Base-by-base conservation (phyloP, 2,113 vertebrate genomes). In the Danio rerio region DNA sequence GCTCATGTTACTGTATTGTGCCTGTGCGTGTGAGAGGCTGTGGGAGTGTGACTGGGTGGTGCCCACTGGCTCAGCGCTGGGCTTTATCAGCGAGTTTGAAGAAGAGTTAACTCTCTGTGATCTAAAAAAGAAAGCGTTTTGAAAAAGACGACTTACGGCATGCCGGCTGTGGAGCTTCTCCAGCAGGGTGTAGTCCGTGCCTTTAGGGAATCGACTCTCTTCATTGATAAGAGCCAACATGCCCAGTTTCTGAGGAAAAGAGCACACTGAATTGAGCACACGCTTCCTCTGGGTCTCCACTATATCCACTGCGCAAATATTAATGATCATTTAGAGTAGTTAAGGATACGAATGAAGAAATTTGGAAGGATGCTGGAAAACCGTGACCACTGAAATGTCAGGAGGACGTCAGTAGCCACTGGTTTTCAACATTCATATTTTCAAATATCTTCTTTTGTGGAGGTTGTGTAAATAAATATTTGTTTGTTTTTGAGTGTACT, bases 161-260 rank as follows among this genome's bases (percentile, higher is more conserved):
- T 97, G 96, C 82, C 96, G 94, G 82, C 93, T 96, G 92, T 98
- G 95, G 82, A 98, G 94, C 85, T 98, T 98, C 92, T 97, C 96
- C 90, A 97, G 87, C 66, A 98, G 93, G 86, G 96, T 98, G 94
- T 93, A 94, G 93, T 98, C 96, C 9, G 95, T 98, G 90, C 96
- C 96, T 95, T 98, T 98, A 81, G 96, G 96, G 89, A 98, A 98
- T 86, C 96, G 94, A 88, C 96, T 98, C 88, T 97, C 96, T 89
- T 97, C 96, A 81, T 98, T 98, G 89, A 98, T 96, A 87, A 98
- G 93, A 88, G 96, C 95, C 92, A 98, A 92, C 83, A 97, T 92
- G 88, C 96, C 96, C 90, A 98, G 93, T 93, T 98, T 98, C 96
- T 97, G 89, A 83, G 73, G 89, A 91, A 31, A 47, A 90, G 3